Evolutionary conservation across 2,797 vertebrate species (phyloP).

Genomic region (Valencia hispanica): DNA sequence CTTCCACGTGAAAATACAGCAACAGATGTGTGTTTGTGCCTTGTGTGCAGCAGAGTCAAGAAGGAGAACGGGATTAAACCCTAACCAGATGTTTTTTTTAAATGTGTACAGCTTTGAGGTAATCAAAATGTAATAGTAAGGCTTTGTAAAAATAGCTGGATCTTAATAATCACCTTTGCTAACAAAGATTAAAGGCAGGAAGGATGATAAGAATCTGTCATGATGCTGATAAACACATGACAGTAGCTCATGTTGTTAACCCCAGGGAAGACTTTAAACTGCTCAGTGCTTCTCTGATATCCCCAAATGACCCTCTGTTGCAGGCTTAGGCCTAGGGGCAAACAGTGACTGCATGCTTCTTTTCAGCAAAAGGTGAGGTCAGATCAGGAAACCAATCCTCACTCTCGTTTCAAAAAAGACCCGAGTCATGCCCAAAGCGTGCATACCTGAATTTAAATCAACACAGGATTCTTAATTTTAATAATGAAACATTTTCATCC

Average conservation of each 20-base stretch:
- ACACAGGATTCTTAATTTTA: background rate
- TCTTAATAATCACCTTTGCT: slow-evolving; percentile 33
- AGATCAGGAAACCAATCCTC: slow-evolving; percentile 62
- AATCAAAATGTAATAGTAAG: background rate
- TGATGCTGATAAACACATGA: slow-evolving; percentile 40
- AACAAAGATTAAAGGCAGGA: slow-evolving; percentile 57
- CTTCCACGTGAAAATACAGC: slow-evolving; percentile 18
- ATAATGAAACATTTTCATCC: background rate
- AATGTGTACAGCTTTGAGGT: background rate
- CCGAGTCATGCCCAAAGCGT: too few relatives aligned
- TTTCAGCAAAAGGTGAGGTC: slow-evolving; percentile 41
- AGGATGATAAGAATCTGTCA: slow-evolving; percentile 60
- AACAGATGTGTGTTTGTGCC: slow-evolving; percentile 15
- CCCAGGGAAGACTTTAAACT: slow-evolving; percentile 23
- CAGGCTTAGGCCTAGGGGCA: slow-evolving; percentile 32
- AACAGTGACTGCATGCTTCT: slow-evolving; percentile 8
- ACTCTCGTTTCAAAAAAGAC: slow-evolving; percentile 64
- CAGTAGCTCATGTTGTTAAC: slow-evolving; percentile 14
- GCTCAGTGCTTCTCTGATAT: slow-evolving; percentile 52
- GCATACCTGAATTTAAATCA: too few relatives aligned
- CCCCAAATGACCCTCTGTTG: slow-evolving; percentile 50
- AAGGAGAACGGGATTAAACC: background rate
- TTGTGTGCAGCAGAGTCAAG: background rate
- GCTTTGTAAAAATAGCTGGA: slow-evolving; percentile 10
- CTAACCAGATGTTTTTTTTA: background rate